Percentiles rank a stretch among this genome's conserved stretches.
phyloP scores from a whole-genome alignment of 2,113 vertebrate species.

The Syngnathus typhle region DNA sequence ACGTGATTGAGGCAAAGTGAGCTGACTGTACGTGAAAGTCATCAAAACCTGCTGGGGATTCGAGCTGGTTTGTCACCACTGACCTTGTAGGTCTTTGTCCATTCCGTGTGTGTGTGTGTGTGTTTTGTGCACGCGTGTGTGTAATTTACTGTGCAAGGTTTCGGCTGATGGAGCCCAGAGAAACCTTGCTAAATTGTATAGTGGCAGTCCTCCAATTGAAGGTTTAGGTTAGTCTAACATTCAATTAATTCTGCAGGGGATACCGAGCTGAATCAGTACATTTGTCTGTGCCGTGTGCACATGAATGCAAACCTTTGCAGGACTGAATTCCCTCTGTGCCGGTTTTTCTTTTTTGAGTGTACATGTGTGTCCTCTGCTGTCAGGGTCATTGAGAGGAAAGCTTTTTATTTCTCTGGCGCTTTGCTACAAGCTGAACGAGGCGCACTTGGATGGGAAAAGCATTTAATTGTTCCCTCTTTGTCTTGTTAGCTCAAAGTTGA shows the following conservation, averaged over 20 bases:
- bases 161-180: constrained; percentile 19
- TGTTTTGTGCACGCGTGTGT: constrained; percentile 14
- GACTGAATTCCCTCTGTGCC: neutral
- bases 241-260: neutral
- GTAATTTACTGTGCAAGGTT: constrained; percentile 18
- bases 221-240: neutral
- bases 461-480: constrained; percentile 36
- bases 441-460: constrained; percentile 24
- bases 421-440: constrained; percentile 26
- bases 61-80: constrained; percentile 25
- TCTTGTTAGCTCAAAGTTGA: constrained; percentile 30
- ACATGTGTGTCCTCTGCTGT: constrained; percentile 44
- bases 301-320: constrained; percentile 1
- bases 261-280: constrained; percentile 20
- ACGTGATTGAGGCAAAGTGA: constrained; percentile 47
- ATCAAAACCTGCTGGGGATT: constrained; percentile 37
- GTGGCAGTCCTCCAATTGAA: constrained; percentile 11
- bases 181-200: constrained; percentile 25
- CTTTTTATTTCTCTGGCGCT: constrained; percentile 13
- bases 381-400: constrained; percentile 10
- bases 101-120: constrained; percentile 24
- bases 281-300: constrained; percentile 4
- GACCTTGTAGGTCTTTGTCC: constrained; percentile 43
- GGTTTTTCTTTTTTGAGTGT: constrained; percentile 10
- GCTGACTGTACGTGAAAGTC: constrained; percentile 47